Evolutionary conservation across 2,113 vertebrate species (phyloP), one percentile per base, ranked within the genome.

Genomic region (Psophia crepitans): DNA sequence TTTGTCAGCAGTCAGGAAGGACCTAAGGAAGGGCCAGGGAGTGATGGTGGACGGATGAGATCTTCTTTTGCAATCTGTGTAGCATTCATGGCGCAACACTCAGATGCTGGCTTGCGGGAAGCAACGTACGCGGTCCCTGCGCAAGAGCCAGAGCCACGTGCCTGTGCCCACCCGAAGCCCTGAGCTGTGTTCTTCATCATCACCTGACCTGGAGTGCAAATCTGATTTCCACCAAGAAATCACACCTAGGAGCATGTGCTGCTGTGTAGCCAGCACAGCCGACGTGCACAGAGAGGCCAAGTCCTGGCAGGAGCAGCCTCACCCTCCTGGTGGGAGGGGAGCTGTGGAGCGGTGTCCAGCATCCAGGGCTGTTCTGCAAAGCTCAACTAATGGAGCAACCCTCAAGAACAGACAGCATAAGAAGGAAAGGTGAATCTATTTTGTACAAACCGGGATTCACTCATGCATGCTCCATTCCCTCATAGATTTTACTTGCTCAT

Each of bases 301-400:
- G 56, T 54, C 35, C 43, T 75, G 61, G 48, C 35, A 75, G 14
- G 12, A 73, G 32, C 1, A 2, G 18, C 43, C 60, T 80, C 32
- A 24, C 66, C 18, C 2, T 0, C 18, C 24, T 30, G 33, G 6
- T 76, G 33, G 19, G 27, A 70, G 8, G 10, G 13, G 24, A 93
- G 37, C 9, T 6, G 1, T 2, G 11, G 37, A 80, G 26, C 1
- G 1, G 10, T 4, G 17, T 35, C 54, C 2, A 1, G 61, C 9
- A 39, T 26, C 57, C 19, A 41, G 58, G 77, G 54, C 7, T 24
- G 28, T 63, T 85, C 30, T 76, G 28, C 14, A 49, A 48, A 68
- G 51, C 33, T 60, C 37, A 56, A 5, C 32, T 82, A 33, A 26
- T 14, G 11, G 23, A 68, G 23, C 46, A 66, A 35, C 28, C 22